phyloP scores from a whole-genome alignment of 2,113 vertebrate genomes.

The Gopherus evgoodei region DNA sequence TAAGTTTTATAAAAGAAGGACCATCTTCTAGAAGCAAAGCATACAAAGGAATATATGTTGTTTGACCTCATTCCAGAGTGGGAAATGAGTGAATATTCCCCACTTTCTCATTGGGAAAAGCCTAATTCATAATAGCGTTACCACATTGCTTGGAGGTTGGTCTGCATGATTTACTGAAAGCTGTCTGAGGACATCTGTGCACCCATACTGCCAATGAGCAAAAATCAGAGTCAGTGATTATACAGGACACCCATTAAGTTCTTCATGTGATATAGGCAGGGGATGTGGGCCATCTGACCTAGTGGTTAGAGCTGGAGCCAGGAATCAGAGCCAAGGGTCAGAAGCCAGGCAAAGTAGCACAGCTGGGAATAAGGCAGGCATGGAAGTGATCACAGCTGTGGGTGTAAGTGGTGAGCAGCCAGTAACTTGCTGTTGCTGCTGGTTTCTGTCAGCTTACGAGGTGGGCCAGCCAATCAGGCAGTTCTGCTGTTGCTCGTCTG shows the following conservation, averaged over 20 bases:
- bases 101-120: background rate
- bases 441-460: background rate
- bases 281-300: background rate
- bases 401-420: background rate
- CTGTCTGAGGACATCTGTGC: background rate
- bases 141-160: background rate
- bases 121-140: background rate
- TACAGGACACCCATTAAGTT: background rate
- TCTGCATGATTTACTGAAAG: background rate
- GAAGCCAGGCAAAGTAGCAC: background rate
- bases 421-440: background rate
- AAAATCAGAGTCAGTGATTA: background rate
- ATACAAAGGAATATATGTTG: accelerated
- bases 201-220: background rate
- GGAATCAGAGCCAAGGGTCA: background rate
- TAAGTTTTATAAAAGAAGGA: background rate
- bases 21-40: accelerated
- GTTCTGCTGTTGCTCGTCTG: background rate
- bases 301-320: background rate
- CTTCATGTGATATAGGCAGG: background rate
- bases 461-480: background rate
- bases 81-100: background rate
- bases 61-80: background rate
- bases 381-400: background rate
- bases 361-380: background rate